Evolutionary conservation across 2,797 vertebrate species (phyloP), one percentile per base, ranked within the genome.

Genomic region (Adelosebastes latens): DNA sequence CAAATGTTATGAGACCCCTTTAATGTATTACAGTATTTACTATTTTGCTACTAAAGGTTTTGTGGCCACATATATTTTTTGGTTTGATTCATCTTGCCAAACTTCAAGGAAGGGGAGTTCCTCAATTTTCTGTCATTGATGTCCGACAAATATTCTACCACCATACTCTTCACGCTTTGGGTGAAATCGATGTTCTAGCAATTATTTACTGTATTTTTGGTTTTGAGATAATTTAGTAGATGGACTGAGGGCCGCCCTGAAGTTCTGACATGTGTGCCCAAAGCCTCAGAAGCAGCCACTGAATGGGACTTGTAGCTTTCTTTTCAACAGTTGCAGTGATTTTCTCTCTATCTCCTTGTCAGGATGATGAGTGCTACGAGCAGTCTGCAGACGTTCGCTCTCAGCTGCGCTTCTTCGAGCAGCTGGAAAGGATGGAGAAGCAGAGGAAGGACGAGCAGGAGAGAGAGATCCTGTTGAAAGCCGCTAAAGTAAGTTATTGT

Each of bases 361-460:
- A 97, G 97, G 96, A 97, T 1, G 96, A 96, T 5, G 96, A 97
- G 59, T 95, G 94, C 92, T 96, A 95, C 0, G 96, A 97, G 55
- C 97, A 97, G 89, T 91, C 96, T 20, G 96, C 95, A 74, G 97
- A 98, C 59, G 96, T 97, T 79, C 95, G 97, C 36, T 95, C 97
- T 2, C 97, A 98, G 84, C 89, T 98, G 0, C 97, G 96, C 89
- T 97, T 98, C 94, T 97, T 97, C 69, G 97, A 98, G 75, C 97
- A 98, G 91, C 88, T 97, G 92, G 97, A 98, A 79, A 94, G 95
- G 84, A 95, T 98, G 4, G 97, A 97, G 92, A 98, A 97, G 93
- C 97, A 97, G 93, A 95, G 96, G 91, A 97, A 97, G 79, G 97
- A 98, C 65, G 97, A 97, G 76, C 96, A 97, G 78, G 97, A 97